phyloP scores from a whole-genome alignment of 2,888 invertebrate species.

The Drosophila nr. perissopoda region DNA sequence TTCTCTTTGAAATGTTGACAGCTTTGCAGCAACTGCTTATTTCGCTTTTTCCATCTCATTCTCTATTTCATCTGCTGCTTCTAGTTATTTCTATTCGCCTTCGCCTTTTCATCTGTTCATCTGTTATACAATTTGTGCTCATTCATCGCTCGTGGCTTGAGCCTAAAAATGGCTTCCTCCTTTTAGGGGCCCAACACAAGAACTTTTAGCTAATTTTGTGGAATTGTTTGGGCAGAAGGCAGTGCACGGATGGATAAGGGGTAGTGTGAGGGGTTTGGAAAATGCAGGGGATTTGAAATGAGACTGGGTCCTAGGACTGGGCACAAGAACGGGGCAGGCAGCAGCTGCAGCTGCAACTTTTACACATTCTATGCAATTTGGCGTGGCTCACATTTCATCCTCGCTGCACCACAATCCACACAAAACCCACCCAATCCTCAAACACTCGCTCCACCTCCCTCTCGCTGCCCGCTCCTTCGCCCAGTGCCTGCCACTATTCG shows the following conservation, averaged over 20 bases:
- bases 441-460: not conserved
- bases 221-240: slow-evolving; percentile 68
- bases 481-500: slow-evolving; percentile 23
- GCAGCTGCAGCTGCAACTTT: slow-evolving; percentile 78
- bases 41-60: not conserved
- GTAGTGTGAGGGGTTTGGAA: not conserved
- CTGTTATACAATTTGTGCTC: slow-evolving; percentile 65
- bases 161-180: slow-evolving; percentile 69
- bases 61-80: slow-evolving; percentile 15
- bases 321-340: slow-evolving; percentile 44
- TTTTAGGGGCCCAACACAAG: slow-evolving; percentile 34
- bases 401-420: slow-evolving; percentile 19
- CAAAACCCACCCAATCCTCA: slow-evolving; percentile 10
- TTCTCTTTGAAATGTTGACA: slow-evolving; percentile 39
- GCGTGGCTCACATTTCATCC: slow-evolving; percentile 68
- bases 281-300: slow-evolving; percentile 16
- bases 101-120: slow-evolving; percentile 60
- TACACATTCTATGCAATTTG: slow-evolving; percentile 77
- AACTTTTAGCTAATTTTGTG: slow-evolving; percentile 74
- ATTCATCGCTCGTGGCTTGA: slow-evolving; percentile 71
- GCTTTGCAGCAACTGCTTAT: slow-evolving; percentile 22
- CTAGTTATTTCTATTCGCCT: slow-evolving; percentile 39
- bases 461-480: not conserved
- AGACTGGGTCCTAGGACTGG: slow-evolving; percentile 12
- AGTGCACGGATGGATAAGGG: not conserved